phyloP scores from a whole-genome alignment of 1,140 invertebrate species.

The Halesus radiatus region DNA sequence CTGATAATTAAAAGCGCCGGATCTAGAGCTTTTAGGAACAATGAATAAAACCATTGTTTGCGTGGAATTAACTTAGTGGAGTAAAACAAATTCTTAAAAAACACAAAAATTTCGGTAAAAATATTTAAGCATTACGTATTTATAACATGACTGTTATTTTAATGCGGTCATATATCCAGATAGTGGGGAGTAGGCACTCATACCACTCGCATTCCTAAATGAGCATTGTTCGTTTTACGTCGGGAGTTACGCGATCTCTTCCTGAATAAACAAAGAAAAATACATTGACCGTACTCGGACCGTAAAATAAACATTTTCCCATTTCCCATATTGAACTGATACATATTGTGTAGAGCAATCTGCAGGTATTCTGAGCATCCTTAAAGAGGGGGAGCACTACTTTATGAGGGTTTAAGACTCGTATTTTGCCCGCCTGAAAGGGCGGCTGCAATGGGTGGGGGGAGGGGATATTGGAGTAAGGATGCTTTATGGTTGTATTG shows the following conservation, averaged over 20 bases:
- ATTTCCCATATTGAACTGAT: constrained; percentile 41
- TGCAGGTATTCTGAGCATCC: constrained; percentile 43
- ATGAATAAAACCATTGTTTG: no score
- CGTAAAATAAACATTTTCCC: constrained; percentile 37
- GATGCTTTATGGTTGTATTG: constrained; percentile 53
- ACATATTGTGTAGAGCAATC: constrained; percentile 41
- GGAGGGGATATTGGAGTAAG: constrained; percentile 30
- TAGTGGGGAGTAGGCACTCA: not conserved
- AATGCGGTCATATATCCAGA: constrained; percentile 5
- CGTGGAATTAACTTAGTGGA: no score
- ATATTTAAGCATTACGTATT: no score
- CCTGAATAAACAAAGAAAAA: constrained; percentile 38
- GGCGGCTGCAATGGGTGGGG: not conserved
- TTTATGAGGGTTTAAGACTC: constrained; percentile 55
- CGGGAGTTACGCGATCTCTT: constrained; percentile 33
- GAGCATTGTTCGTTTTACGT: constrained; percentile 29
- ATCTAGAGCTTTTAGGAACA: not conserved
- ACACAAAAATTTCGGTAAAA: no score
- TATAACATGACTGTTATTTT: not conserved
- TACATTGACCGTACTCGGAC: constrained; percentile 23
- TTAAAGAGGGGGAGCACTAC: constrained; percentile 40
- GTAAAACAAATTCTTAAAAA: no score
- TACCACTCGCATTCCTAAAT: not conserved
- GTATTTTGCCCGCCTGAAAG: constrained; percentile 37
- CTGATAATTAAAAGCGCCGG: not conserved